Evolutionary conservation across 2,888 invertebrate species (phyloP).

Genomic region (Lepidocyrtinus sp.): DNA sequence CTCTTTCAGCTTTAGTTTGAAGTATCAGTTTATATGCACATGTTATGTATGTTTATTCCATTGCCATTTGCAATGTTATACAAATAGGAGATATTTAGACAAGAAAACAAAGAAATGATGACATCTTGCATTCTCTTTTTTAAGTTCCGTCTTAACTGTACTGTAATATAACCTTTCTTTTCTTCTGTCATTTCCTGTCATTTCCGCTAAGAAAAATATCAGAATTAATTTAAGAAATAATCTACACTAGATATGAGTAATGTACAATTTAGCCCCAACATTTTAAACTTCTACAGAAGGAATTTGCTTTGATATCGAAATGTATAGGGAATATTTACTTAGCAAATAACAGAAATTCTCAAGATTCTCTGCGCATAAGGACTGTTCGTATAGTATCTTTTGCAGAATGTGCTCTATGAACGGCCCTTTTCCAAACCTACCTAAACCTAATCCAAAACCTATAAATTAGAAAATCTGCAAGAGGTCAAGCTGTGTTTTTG

Average conservation of each 20-base stretch:
- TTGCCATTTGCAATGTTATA: neutral
- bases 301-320: neutral
- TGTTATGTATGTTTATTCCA: neutral
- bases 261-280: too few species aligned
- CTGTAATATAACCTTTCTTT: neutral
- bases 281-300: neutral
- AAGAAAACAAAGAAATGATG: neutral
- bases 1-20: neutral
- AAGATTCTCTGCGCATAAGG: too few species aligned
- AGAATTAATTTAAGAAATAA: neutral
- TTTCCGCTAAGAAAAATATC: neutral
- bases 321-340: too few species aligned
- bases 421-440: too few species aligned
- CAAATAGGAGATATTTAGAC: neutral
- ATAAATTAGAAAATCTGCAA: too few species aligned
- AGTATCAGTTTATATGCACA: neutral
- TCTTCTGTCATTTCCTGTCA: neutral
- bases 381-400: too few species aligned
- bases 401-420: too few species aligned
- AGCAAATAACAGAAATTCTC: too few species aligned
- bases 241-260: too few species aligned
- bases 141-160: conserved; percentile 9
- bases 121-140: conserved; percentile 1
- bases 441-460: too few species aligned
- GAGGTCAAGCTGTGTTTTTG: too few species aligned